Conservation (phyloP, 2,797 vertebrate species). For the Acropternis orthonyx region DNA sequence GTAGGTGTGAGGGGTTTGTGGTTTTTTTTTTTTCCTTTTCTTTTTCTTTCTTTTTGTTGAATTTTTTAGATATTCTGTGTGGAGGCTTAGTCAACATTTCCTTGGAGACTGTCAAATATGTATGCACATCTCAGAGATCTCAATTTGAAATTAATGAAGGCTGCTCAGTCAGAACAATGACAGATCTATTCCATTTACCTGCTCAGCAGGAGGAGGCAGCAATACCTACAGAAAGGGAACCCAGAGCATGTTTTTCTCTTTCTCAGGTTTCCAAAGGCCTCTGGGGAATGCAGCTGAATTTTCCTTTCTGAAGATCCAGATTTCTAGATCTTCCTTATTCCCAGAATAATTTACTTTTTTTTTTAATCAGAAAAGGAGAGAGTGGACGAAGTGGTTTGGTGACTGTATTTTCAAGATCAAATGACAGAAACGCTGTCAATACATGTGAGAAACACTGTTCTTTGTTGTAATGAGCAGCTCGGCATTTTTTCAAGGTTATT, state of each 20-base stretch:
- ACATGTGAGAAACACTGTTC: neutral
- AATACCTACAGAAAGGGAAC: conserved; percentile 4
- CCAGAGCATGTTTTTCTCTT: neutral
- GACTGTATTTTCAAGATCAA: neutral
- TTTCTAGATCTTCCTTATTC: neutral
- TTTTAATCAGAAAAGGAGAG: neutral
- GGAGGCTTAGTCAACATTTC: conserved; percentile 62
- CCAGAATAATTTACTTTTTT: neutral
- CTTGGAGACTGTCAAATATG: conserved; percentile 69
- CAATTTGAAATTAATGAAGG: conserved; percentile 69
- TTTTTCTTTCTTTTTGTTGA: neutral
- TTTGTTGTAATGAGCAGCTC: neutral
- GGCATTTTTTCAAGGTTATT: neutral
- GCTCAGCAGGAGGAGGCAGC: conserved; percentile 47
- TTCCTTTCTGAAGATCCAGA: neutral
- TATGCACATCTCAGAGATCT: conserved; percentile 65
- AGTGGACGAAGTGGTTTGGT: neutral
- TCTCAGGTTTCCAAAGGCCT: conserved; percentile 13
- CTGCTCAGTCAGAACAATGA: conserved; percentile 70
- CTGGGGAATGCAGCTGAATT: conserved; percentile 3
- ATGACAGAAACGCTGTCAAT: neutral
- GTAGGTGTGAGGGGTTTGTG: neutral
- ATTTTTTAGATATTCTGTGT: conserved; percentile 32
- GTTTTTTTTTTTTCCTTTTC: neutral
- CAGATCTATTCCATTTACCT: conserved; percentile 62